Conservation (phyloP, 1,140 invertebrate species). For the Chironomus striatipennis region DNA sequence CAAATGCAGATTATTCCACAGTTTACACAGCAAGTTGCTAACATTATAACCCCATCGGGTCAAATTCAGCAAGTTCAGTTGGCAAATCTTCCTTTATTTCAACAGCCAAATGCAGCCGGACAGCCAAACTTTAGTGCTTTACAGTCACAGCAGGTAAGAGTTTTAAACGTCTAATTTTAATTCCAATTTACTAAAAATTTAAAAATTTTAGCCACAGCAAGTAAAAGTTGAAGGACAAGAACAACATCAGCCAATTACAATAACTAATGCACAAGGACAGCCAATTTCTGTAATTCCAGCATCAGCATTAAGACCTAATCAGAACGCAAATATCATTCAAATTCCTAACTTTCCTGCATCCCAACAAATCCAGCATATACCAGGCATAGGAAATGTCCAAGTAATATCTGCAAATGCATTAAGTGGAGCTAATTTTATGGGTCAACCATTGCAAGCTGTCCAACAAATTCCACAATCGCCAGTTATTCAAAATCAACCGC, state of each 20-base stretch:
- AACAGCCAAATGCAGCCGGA: conserved; percentile 43
- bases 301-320: conserved; percentile 41
- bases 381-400: conserved; percentile 67
- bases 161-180: too few relatives aligned
- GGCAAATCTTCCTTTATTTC: conserved; percentile 41
- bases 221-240: conserved; percentile 34
- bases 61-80: conserved; percentile 81
- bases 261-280: conserved; percentile 57
- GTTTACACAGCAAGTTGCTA: conserved; percentile 68
- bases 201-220: too few relatives aligned
- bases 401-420: conserved; percentile 48
- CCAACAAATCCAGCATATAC: conserved; percentile 54
- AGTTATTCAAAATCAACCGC: conserved; percentile 28
- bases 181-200: too few relatives aligned
- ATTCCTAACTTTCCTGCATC: conserved; percentile 42
- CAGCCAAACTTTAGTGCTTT: conserved; percentile 32
- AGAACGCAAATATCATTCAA: conserved; percentile 33
- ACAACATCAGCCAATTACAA: conserved; percentile 50
- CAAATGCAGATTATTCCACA: conserved; percentile 67
- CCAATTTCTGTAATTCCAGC: conserved; percentile 64
- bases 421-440: conserved; percentile 33
- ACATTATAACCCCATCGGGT: conserved; percentile 76
- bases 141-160: too few relatives aligned
- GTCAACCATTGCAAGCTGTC: conserved; percentile 34
- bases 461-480: conserved; percentile 29